These are phyloP conservation scores for Prunella himalayana DNA, from an alignment of 2,113 vertebrate genomes.

Conservation along the genomic window DNA sequence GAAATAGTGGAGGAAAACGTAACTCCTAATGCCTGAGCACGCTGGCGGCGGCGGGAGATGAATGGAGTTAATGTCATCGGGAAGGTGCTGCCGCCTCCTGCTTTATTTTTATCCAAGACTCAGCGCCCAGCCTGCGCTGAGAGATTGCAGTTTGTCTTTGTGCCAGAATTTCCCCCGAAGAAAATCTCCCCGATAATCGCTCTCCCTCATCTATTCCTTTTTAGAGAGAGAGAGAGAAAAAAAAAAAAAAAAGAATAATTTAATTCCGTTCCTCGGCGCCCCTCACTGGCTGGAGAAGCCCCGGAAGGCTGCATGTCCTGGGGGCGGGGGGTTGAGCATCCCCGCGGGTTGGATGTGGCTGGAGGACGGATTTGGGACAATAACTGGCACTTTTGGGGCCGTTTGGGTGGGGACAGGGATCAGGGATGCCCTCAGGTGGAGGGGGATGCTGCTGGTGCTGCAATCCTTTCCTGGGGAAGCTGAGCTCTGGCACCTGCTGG, in stretches of 20 bases:
- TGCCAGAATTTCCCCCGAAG: neutral
- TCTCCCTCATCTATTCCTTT: neutral
- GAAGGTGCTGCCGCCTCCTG: slow-evolving; percentile 16
- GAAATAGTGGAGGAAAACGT: slow-evolving; percentile 17
- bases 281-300: accelerated
- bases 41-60: slow-evolving; percentile 1
- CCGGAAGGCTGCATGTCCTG: accelerated
- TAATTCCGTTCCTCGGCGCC: accelerated
- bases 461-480: neutral
- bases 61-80: slow-evolving; percentile 20
- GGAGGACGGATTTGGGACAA: neutral
- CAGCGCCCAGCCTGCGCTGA: neutral
- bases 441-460: neutral
- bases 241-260: too few relatives aligned
- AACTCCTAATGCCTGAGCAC: slow-evolving; percentile 12
- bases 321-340: neutral
- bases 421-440: accelerated
- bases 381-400: accelerated
- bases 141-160: neutral
- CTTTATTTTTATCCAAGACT: slow-evolving; percentile 42
- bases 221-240: too few relatives aligned
- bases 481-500: neutral
- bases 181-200: neutral
- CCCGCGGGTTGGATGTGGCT: accelerated
- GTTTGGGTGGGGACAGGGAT: accelerated